phyloP scores from a whole-genome alignment of 2,888 invertebrate species.

The Tinea semifulvella region DNA sequence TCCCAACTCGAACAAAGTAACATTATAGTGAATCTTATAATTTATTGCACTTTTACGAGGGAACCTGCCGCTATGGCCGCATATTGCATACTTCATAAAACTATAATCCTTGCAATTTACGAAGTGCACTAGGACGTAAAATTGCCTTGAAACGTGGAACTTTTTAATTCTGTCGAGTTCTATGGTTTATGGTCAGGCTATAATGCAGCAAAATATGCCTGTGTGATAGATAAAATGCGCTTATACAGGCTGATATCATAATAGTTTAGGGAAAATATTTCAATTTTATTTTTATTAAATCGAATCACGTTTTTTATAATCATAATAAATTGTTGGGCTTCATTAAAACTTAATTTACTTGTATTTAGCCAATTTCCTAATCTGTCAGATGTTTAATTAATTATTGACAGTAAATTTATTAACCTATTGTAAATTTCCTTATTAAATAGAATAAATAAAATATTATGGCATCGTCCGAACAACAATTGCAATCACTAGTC shows the following conservation, averaged over 20 bases:
- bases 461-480: no score
- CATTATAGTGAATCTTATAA: slow-evolving; percentile 3
- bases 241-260: not conserved
- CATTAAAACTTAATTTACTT: no score
- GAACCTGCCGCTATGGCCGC: slow-evolving; percentile 6
- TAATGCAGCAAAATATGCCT: slow-evolving; percentile 12
- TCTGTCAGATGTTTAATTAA: no score
- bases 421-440: no score
- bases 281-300: not conserved
- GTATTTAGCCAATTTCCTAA: no score
- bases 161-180: slow-evolving; percentile 8
- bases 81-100: slow-evolving; percentile 12
- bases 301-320: not conserved
- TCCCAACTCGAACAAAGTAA: slow-evolving; percentile 10
- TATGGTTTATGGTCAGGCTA: slow-evolving; percentile 10
- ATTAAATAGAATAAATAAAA: no score
- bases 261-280: not conserved
- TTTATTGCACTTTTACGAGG: slow-evolving; percentile 4
- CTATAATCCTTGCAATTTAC: not conserved
- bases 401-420: no score
- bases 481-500: no score
- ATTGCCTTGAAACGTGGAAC: not conserved
- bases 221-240: slow-evolving; percentile 8
- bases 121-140: slow-evolving; percentile 2
- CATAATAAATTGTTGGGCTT: no score